Evolutionary conservation across 2,888 invertebrate species (phyloP).

Genomic region (Torymus tubicola): DNA sequence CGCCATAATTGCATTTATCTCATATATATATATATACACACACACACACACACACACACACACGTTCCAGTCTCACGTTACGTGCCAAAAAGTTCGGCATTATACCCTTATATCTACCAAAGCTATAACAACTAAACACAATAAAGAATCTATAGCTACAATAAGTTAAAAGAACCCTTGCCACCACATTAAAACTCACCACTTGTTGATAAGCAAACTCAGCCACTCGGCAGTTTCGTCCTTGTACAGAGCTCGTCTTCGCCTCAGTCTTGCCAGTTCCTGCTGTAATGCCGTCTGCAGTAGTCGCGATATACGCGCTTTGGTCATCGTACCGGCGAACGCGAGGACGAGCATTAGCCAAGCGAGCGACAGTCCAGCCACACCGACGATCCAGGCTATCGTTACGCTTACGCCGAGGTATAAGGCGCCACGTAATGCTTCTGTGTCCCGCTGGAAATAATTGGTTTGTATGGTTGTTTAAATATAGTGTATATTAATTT

Average conservation of each 20-base stretch:
- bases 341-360: slow-evolving; percentile 74
- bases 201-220: slow-evolving; percentile 78
- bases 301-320: slow-evolving; percentile 68
- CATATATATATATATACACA: too few relatives aligned
- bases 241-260: slow-evolving; percentile 76
- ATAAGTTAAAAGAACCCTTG: too few relatives aligned
- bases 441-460: slow-evolving; percentile 66
- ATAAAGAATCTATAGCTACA: background rate
- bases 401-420: slow-evolving; percentile 68
- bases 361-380: slow-evolving; percentile 72
- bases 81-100: too few relatives aligned
- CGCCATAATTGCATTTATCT: too few relatives aligned
- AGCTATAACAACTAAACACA: background rate
- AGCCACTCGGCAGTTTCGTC: slow-evolving; percentile 79
- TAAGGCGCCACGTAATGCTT: slow-evolving; percentile 67
- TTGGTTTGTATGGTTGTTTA: background rate
- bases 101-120: too few relatives aligned
- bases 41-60: too few relatives aligned
- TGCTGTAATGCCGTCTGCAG: slow-evolving; percentile 70
- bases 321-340: slow-evolving; percentile 69
- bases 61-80: too few relatives aligned
- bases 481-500: too few relatives aligned
- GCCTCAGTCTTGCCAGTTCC: slow-evolving; percentile 74
- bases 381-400: slow-evolving; percentile 73
- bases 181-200: slow-evolving; percentile 68